Conservation (phyloP, 2,113 vertebrate species). For the Corythornis vintsioides region DNA sequence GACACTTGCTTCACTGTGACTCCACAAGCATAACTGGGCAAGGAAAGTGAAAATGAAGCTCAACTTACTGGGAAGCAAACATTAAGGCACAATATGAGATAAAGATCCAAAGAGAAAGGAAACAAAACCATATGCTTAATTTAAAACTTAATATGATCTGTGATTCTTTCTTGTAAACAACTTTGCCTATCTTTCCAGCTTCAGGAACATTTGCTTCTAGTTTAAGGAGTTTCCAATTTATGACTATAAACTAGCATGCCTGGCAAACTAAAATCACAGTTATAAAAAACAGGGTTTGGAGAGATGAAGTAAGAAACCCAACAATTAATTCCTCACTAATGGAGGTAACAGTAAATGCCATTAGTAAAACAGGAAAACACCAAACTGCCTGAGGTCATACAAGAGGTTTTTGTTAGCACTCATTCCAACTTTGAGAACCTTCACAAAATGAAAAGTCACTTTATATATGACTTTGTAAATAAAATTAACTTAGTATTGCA, state of each 20-base stretch:
- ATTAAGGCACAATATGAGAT: background rate
- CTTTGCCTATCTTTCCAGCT: background rate
- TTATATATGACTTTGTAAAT: background rate
- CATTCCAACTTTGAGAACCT: background rate
- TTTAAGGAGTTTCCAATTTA: background rate
- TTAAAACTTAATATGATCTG: slow-evolving; percentile 16
- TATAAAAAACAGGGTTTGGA: background rate
- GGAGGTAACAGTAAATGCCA: background rate
- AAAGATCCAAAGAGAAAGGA: slow-evolving; percentile 28
- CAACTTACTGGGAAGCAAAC: background rate
- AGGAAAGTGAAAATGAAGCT: slow-evolving; percentile 2
- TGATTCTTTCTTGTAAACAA: slow-evolving; percentile 50
- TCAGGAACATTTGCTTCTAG: slow-evolving; percentile 17
- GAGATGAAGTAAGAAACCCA: background rate
- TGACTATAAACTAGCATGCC: background rate
- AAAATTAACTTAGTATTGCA: background rate
- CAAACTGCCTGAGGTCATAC: background rate
- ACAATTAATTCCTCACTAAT: background rate
- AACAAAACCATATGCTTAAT: slow-evolving; percentile 19
- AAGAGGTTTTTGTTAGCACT: background rate
- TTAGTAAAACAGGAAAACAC: background rate
- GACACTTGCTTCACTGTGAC: background rate
- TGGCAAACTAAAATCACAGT: background rate
- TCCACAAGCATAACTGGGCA: background rate
- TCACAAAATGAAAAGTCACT: background rate